Evolutionary conservation across 2,888 invertebrate species (phyloP).

Genomic region (Timema podura): DNA sequence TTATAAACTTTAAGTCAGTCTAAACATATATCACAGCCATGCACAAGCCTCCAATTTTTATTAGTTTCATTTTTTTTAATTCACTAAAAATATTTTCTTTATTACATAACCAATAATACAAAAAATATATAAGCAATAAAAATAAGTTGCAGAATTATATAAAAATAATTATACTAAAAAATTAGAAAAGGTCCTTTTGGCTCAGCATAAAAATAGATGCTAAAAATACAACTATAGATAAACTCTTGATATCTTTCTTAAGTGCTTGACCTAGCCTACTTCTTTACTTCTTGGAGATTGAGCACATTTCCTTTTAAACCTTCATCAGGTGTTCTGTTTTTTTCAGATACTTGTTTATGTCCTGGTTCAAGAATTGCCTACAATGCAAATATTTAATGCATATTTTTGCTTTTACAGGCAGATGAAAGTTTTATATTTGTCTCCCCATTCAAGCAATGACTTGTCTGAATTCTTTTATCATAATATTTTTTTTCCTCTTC

Average conservation of each 20-base stretch:
- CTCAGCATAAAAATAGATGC: too few relatives aligned
- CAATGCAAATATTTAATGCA: background rate
- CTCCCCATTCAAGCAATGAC: background rate
- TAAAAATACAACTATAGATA: background rate
- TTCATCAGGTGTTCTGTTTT: background rate
- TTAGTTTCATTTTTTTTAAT: background rate
- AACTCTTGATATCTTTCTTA: background rate
- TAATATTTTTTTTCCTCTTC: background rate
- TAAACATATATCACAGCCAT: background rate
- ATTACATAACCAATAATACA: background rate
- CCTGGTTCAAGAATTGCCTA: background rate
- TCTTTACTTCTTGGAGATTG: background rate
- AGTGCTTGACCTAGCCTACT: background rate
- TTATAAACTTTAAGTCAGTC: slow-evolving; percentile 1
- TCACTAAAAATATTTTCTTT: background rate
- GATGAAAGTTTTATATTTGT: background rate
- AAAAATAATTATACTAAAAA: too few relatives aligned
- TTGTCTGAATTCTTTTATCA: background rate
- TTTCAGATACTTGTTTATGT: background rate
- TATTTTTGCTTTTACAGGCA: background rate
- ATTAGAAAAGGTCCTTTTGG: background rate
- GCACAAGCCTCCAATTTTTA: background rate
- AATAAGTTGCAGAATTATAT: too few relatives aligned
- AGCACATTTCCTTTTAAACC: background rate
- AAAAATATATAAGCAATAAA: background rate